Evolutionary conservation across 2,113 vertebrate genomes (phyloP).

Genomic region (Falcunculus frontatus): DNA sequence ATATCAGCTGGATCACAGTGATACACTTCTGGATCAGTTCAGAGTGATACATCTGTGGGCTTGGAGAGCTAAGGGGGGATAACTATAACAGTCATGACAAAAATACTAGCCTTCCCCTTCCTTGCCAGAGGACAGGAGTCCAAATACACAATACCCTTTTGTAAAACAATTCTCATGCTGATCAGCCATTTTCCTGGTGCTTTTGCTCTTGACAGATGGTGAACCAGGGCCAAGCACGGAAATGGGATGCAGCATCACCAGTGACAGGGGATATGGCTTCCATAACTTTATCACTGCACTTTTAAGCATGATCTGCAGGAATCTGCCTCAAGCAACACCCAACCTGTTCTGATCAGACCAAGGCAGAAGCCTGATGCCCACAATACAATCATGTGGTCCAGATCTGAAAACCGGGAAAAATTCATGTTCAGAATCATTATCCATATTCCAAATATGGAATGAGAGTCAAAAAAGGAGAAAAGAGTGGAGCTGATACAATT

Average conservation of each 20-base stretch:
- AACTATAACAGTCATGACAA: background rate
- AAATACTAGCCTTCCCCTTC: background rate
- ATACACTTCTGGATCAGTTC: background rate
- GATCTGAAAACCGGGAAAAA: background rate
- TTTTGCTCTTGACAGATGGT: background rate
- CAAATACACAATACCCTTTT: background rate
- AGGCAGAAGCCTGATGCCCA: background rate
- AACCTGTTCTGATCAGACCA: background rate
- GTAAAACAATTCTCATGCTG: background rate
- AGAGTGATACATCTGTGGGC: background rate
- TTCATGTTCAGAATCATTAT: background rate
- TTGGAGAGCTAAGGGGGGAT: background rate
- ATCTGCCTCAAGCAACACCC: background rate
- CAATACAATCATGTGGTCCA: background rate
- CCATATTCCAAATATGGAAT: background rate
- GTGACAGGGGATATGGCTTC: background rate
- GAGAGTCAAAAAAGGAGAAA: background rate
- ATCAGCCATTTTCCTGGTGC: background rate
- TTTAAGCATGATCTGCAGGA: background rate
- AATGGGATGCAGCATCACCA: background rate
- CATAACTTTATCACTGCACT: background rate
- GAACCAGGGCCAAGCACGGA: background rate
- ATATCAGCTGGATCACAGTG: background rate
- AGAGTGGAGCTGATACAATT: background rate
- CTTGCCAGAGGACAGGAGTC: background rate